phyloP scores from a whole-genome alignment of 2,888 invertebrate genomes.

The Caenorhabditis sinica region DNA sequence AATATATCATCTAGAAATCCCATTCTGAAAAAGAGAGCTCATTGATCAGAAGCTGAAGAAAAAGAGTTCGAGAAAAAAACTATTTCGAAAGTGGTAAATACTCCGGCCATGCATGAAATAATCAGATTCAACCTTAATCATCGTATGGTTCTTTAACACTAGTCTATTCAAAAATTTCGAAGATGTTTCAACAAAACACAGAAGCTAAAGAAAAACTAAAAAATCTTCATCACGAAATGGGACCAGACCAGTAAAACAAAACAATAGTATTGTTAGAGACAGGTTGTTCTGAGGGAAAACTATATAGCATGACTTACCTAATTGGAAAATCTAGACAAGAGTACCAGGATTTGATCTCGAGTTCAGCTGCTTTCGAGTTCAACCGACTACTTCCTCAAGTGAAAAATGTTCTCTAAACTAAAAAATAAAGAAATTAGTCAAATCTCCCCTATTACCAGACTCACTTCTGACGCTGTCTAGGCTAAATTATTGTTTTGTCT shows the following conservation, averaged over 20 bases:
- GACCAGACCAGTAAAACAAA: background rate
- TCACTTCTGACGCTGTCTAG: conserved; percentile 1
- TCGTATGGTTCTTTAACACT: background rate
- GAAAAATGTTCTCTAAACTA: background rate
- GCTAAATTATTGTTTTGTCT: conserved; percentile 6
- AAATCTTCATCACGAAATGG: too few species aligned
- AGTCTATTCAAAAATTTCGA: too few species aligned
- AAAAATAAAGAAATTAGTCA: background rate
- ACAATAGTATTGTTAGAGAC: background rate
- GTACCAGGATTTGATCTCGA: background rate
- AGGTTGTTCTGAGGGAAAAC: background rate
- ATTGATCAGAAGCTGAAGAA: background rate
- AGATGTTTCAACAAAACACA: too few species aligned
- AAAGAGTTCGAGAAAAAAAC: background rate
- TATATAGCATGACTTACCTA: background rate
- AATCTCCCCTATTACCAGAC: background rate
- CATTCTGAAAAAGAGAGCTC: conserved; percentile 2
- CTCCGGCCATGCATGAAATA: background rate
- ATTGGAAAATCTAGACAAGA: conserved; percentile 12
- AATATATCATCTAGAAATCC: background rate
- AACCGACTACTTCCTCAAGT: background rate
- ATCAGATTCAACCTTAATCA: background rate
- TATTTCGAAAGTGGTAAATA: background rate
- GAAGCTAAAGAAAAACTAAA: background rate
- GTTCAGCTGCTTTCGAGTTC: background rate